Conservation (phyloP, 1,140 invertebrate species). For the Ostrea denselamellosa region DNA sequence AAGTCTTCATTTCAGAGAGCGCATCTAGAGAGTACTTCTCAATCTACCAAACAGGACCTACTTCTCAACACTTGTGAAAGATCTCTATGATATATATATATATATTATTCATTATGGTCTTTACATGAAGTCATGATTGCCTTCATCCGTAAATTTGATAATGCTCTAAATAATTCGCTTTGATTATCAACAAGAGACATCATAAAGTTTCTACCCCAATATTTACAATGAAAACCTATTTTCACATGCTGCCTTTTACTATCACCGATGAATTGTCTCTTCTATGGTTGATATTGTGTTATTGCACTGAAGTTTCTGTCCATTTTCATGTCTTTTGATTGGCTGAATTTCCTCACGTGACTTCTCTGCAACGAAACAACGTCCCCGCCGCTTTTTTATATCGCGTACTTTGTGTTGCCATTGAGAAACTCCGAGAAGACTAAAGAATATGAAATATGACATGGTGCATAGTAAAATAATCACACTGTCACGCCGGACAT, state of each 20-base stretch:
- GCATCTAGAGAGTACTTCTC: too few relatives aligned
- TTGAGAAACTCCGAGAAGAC: constrained; percentile 23
- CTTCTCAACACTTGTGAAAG: too few relatives aligned
- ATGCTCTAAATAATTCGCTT: not conserved
- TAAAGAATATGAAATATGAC: constrained; percentile 31
- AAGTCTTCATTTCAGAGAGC: too few relatives aligned
- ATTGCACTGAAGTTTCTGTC: not conserved
- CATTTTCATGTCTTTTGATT: constrained; percentile 24
- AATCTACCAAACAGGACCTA: too few relatives aligned
- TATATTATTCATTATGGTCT: too few relatives aligned
- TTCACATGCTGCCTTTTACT: not conserved
- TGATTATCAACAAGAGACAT: not conserved
- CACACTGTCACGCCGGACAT: not conserved
- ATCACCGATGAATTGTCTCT: constrained; percentile 7
- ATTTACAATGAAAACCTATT: not conserved
- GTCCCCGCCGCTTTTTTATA: not conserved
- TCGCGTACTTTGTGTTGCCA: constrained; percentile 5
- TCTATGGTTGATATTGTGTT: not conserved
- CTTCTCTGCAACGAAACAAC: not conserved
- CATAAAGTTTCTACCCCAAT: not conserved
- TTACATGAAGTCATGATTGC: not conserved
- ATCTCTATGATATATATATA: too few relatives aligned
- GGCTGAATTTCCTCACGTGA: not conserved
- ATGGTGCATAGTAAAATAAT: constrained; percentile 22
- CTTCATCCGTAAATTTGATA: not conserved